A percentile compares a stretch with the other conserved stretches of the same genome.
phyloP scores from a whole-genome alignment of 2,888 invertebrate genomes.

The Napeogenes inachia region DNA sequence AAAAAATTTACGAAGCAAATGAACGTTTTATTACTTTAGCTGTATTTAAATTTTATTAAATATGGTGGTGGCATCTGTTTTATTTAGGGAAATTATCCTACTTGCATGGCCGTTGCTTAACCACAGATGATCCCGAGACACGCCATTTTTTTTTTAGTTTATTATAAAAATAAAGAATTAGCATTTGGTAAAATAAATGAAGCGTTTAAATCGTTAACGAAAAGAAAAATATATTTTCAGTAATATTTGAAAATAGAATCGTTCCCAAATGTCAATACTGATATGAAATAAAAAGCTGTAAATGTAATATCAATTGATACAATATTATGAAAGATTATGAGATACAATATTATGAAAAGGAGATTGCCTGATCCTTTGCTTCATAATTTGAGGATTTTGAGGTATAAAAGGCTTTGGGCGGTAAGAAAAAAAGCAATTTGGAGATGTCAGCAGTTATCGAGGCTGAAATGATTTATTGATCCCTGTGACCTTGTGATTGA shows the following conservation, averaged over 20 bases:
- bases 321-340: conserved; percentile 2
- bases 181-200: no score
- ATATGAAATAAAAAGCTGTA: neutral
- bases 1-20: no score
- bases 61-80: no score
- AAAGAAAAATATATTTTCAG: no score
- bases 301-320: neutral
- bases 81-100: no score
- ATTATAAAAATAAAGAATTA: no score
- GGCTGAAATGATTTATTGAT: conserved; percentile 33
- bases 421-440: conserved; percentile 34
- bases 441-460: conserved; percentile 32
- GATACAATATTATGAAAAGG: neutral
- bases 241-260: neutral
- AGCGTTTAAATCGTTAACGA: no score
- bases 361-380: conserved; percentile 14
- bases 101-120: no score
- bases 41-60: no score
- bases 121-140: no score
- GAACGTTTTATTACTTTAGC: no score
- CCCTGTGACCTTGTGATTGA: conserved; percentile 18
- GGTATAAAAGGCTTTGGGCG: conserved; percentile 21
- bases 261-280: neutral
- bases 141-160: no score
- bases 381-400: conserved; percentile 16